These are phyloP conservation scores for Chlamydotis undulata DNA, from an alignment of 2,113 vertebrate species.

Conservation along the genomic window DNA sequence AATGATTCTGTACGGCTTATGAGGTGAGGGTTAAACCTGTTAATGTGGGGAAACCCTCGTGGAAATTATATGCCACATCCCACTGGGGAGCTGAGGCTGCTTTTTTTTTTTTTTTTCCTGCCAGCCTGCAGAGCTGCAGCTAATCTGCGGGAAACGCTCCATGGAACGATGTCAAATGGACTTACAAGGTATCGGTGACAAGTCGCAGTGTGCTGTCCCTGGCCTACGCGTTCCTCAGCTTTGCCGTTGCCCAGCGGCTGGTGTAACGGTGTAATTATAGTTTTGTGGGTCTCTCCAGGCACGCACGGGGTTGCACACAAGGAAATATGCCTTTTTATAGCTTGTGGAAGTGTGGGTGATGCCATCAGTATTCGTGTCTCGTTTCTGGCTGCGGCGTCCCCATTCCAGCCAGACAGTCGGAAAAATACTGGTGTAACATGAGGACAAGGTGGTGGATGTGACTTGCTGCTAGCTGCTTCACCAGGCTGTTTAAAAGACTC, in stretches of 20 bases:
- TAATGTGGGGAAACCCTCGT: accelerated
- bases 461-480: not conserved
- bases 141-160: not conserved
- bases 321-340: not conserved
- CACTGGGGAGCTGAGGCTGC: not conserved
- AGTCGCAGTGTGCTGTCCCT: not conserved
- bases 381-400: accelerated
- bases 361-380: not conserved
- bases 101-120: not conserved
- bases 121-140: not conserved
- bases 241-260: not conserved
- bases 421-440: accelerated
- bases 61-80: not conserved
- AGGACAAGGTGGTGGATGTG: not conserved
- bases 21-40: accelerated
- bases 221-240: not conserved
- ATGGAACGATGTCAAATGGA: accelerated
- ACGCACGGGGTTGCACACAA: accelerated
- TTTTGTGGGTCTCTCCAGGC: not conserved
- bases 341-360: not conserved
- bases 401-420: accelerated
- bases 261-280: not conserved
- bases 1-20: accelerated
- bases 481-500: not conserved
- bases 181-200: not conserved